phyloP scores from a whole-genome alignment of 1,140 invertebrate species.

The Atta colombica region DNA sequence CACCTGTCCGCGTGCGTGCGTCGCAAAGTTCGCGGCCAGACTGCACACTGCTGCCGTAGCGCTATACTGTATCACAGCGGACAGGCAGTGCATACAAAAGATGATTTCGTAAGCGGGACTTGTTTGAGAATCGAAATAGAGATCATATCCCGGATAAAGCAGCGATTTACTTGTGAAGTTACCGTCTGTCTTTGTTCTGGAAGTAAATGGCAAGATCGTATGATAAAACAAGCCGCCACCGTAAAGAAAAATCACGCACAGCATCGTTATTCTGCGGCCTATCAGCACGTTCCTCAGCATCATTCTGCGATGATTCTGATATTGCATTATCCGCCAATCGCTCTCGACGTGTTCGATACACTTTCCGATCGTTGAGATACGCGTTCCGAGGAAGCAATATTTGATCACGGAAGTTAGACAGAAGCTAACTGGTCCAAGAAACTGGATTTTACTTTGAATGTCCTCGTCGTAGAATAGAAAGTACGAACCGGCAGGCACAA shows the following conservation, averaged over 20 bases:
- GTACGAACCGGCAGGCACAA: conserved; percentile 46
- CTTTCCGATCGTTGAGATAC: background rate
- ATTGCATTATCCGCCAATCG: conserved; percentile 65
- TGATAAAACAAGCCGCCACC: conserved; percentile 66
- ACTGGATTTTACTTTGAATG: conserved; percentile 51
- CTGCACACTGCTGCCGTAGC: conserved; percentile 72
- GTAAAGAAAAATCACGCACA: conserved; percentile 65
- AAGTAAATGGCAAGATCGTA: conserved; percentile 58
- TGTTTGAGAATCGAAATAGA: conserved; percentile 71
- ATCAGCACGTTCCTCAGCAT: conserved; percentile 65
- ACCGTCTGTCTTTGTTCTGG: background rate
- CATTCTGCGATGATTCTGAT: conserved; percentile 25
- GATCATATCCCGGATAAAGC: conserved; percentile 74
- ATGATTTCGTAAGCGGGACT: conserved; percentile 76
- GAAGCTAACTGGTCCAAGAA: conserved; percentile 69
- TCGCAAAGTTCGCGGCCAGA: conserved; percentile 74
- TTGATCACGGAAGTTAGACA: conserved; percentile 67
- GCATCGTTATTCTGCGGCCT: conserved; percentile 57
- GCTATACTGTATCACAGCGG: conserved; percentile 71
- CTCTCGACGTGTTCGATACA: conserved; percentile 68
- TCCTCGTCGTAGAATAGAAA: conserved; percentile 53
- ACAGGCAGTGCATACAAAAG: conserved; percentile 71
- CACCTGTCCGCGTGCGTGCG: conserved; percentile 76
- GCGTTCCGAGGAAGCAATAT: conserved; percentile 55
- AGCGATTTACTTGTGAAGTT: conserved; percentile 52